Evolutionary conservation across 2,113 vertebrate genomes (phyloP).

Genomic region (Ramphastos sulfuratus): DNA sequence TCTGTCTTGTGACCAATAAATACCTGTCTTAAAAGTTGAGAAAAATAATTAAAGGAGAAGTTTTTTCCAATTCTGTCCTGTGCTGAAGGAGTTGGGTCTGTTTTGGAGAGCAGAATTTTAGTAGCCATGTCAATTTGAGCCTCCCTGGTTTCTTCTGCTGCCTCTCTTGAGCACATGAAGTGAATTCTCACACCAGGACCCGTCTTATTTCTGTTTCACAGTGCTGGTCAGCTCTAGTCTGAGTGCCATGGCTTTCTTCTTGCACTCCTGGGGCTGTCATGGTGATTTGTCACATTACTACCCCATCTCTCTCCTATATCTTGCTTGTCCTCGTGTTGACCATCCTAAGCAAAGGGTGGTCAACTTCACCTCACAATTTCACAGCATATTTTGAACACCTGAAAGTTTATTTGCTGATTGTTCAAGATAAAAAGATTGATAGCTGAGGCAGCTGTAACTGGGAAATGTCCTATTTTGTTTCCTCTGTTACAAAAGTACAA

Average conservation of each 20-base stretch:
- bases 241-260: not conserved
- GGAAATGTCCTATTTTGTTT: not conserved
- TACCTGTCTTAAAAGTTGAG: not conserved
- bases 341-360: not conserved
- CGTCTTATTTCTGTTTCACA: not conserved
- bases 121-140: not conserved
- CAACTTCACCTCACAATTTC: too few relatives aligned
- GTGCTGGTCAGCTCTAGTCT: not conserved
- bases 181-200: not conserved
- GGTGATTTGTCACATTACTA: accelerated
- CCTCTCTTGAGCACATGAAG: not conserved
- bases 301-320: not conserved
- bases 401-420: too few relatives aligned
- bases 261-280: not conserved
- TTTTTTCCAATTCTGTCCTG: not conserved
- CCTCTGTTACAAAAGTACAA: not conserved
- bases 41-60: not conserved
- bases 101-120: not conserved
- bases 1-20: not conserved
- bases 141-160: not conserved
- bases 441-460: not conserved
- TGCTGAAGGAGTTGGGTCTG: not conserved
- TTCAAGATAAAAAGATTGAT: not conserved
- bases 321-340: accelerated
- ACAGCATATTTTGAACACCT: not conserved